A percentile compares a stretch with the other conserved stretches of the same genome.
These are phyloP conservation scores for Grammomys surdaster DNA, from an alignment of 2,113 vertebrate species.

Conservation along the genomic window DNA sequence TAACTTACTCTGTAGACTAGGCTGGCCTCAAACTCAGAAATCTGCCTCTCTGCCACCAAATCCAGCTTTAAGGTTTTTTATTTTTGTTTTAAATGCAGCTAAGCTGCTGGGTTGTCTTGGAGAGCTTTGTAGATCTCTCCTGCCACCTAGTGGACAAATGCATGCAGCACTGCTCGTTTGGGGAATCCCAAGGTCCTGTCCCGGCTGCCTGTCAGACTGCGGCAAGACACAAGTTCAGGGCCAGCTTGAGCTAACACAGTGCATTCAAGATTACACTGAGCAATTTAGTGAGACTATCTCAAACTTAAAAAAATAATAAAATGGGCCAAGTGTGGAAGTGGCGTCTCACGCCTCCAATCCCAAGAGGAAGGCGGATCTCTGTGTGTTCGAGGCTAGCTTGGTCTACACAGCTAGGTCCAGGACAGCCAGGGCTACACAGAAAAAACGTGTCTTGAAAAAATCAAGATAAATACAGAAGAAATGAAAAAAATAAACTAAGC, in stretches of 20 bases:
- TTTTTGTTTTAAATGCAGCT: neutral
- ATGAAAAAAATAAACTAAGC: neutral
- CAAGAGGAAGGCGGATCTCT: neutral
- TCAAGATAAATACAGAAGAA: neutral
- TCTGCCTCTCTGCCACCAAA: neutral
- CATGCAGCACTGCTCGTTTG: neutral
- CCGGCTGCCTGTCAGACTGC: too few species aligned
- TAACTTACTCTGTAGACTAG: neutral
- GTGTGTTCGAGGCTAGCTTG: neutral
- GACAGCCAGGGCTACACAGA: neutral
- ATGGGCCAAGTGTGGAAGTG: neutral
- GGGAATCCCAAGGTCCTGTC: neutral
- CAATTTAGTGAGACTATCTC: neutral
- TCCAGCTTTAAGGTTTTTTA: neutral
- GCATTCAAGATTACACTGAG: neutral
- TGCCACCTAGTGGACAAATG: constrained; percentile 14
- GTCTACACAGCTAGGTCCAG: neutral
- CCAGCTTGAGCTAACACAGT: neutral
- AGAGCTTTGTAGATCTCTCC: neutral
- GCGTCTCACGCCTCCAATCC: neutral
- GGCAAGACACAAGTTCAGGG: neutral
- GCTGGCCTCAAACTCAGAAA: neutral
- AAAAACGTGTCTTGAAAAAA: neutral
- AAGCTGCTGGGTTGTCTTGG: accelerated
- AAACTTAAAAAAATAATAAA: neutral